Evolutionary conservation across 2,888 invertebrate genomes (phyloP), one percentile per base, ranked within the genome.

Genomic region (Dryobotodes eremita): DNA sequence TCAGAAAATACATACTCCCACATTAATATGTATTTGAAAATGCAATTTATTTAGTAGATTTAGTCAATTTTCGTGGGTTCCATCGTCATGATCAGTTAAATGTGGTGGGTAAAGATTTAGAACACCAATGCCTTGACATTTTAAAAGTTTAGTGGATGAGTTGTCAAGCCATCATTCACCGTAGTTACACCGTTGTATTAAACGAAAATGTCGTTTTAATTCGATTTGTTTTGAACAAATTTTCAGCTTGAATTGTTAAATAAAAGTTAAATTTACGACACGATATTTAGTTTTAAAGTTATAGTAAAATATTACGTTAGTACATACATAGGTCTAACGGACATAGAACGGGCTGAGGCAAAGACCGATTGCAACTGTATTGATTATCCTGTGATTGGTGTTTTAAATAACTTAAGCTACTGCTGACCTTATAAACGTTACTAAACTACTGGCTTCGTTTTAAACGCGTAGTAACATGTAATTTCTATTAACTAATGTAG

Each of bases 351-450:
- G 48, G 4, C 42, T 17, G 31, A 77, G 71, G 46, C 68, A 70
- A 80, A 86, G 83, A 86, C 84, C 88, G 84, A 90, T 87, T 92
- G 92, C 91, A 91, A 80, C 82, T 53, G 85, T 93, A 93, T 94
- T 89, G 94, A 94, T 92, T 92, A 84, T 80, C 62, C 81, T 87
- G 86, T 90, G 89, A 92, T 90, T 86, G 91, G 42, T 71, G 88
- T 84, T 86, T 77, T 92, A 88, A 91, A 92, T 92, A 91, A 90
- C 61, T 87, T 75, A 90, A 80, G 83, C 10, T 59, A 66, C 61
- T 79, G 75, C 72, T 57, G 75, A 57, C 69, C 55, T 72, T 76
- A 71, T 61, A 13, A 65, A 69, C 36, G 62, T 26, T 23, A 68
- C 48, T 76, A 11, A 55, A 64, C 26, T 11, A 26, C 31, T 57